These are phyloP conservation scores for Chymomyza amoena DNA, from an alignment of 2,888 invertebrate genomes.

Conservation along the genomic window DNA sequence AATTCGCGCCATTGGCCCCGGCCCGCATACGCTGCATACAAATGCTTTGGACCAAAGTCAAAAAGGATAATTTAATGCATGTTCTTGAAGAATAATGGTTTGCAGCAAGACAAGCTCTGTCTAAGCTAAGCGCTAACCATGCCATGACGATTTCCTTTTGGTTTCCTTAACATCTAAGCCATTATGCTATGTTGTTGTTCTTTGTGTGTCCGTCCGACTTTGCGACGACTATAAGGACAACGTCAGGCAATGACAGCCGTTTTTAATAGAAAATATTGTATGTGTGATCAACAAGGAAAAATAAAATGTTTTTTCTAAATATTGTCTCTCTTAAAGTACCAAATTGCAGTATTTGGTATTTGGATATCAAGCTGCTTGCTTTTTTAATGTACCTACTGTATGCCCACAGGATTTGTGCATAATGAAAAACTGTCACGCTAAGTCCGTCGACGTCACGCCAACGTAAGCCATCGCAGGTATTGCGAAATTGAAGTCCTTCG, in stretches of 20 bases:
- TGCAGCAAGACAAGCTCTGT: constrained; percentile 57
- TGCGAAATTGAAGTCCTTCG: constrained; percentile 6
- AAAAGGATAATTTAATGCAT: constrained; percentile 70
- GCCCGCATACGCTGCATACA: constrained; percentile 50
- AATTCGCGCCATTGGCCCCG: constrained; percentile 53
- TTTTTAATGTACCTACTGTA: constrained; percentile 52
- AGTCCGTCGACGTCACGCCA: constrained; percentile 7
- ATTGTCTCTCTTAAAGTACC: too few relatives aligned
- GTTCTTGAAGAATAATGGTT: constrained; percentile 69
- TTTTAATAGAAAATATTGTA: constrained; percentile 69
- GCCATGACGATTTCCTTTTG: constrained; percentile 32
- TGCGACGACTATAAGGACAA: constrained; percentile 53
- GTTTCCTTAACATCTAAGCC: background rate
- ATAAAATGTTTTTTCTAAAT: too few relatives aligned
- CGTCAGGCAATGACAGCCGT: constrained; percentile 72
- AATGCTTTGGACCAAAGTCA: constrained; percentile 51
- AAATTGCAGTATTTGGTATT: too few relatives aligned
- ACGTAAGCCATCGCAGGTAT: constrained; percentile 57
- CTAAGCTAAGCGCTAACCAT: constrained; percentile 56
- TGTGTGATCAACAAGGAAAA: too few relatives aligned
- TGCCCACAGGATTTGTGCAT: constrained; percentile 72
- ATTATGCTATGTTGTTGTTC: background rate
- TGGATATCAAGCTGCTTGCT: background rate
- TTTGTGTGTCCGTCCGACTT: constrained; percentile 2
- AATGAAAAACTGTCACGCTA: constrained; percentile 63